These are phyloP conservation scores for Labeo calbasu DNA, from an alignment of 2,797 vertebrate species.

Conservation along the genomic window DNA sequence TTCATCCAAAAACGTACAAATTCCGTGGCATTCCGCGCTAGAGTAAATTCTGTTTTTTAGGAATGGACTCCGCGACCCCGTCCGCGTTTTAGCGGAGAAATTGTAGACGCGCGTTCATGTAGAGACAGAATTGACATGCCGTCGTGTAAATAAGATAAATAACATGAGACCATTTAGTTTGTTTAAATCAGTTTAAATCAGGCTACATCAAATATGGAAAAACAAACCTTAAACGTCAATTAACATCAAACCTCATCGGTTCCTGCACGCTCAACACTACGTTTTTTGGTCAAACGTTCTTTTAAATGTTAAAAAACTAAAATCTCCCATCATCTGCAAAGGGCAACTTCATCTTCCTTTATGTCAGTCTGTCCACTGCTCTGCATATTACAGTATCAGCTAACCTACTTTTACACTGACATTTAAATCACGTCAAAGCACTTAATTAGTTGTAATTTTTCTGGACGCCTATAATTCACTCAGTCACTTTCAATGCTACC, in stretches of 20 bases:
- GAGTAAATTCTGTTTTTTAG: no score
- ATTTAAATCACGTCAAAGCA: constrained; percentile 45
- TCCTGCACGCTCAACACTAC: not conserved
- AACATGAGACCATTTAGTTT: no score
- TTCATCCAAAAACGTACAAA: no score
- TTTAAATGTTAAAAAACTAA: not conserved
- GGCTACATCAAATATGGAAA: not conserved
- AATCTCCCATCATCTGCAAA: not conserved
- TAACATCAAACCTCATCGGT: not conserved
- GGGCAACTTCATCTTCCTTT: not conserved
- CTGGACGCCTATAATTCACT: not conserved
- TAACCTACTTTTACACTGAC: constrained; percentile 53
- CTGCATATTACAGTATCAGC: constrained; percentile 26
- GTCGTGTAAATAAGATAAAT: no score
- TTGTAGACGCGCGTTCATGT: no score
- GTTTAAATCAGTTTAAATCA: no score
- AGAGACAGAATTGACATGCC: no score
- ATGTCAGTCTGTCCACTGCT: not conserved
- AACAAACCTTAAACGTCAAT: not conserved
- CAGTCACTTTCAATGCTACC: not conserved
- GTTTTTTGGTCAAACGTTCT: not conserved
- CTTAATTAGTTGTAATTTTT: constrained; percentile 18
- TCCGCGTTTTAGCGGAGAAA: no score
- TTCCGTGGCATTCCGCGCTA: no score
- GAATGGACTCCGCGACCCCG: no score